A percentile compares a stretch with the other conserved stretches of the same genome.
phyloP scores from a whole-genome alignment of 2,888 invertebrate genomes.

The Brachypalpus laphriformis region DNA sequence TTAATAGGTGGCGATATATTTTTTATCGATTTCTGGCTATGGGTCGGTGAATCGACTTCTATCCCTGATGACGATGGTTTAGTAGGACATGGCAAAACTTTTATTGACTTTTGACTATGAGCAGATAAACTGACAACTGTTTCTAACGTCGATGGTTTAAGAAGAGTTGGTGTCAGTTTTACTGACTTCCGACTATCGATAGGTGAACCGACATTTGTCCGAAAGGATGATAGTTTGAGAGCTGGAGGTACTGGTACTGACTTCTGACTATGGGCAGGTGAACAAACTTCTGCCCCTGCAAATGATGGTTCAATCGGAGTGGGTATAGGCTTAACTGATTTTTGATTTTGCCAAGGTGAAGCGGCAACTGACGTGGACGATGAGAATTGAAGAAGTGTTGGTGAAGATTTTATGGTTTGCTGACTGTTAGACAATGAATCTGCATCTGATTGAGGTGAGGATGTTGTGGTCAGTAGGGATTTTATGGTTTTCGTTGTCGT shows the following conservation, averaged over 20 bases:
- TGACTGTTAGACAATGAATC: neutral
- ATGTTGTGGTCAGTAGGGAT: neutral
- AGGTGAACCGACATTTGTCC: neutral
- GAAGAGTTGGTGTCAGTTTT: neutral
- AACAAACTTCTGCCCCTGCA: neutral
- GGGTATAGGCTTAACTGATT: neutral
- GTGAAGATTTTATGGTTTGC: neutral
- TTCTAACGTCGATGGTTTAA: neutral
- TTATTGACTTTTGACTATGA: neutral
- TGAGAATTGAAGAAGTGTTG: too few species aligned
- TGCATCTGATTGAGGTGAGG: neutral
- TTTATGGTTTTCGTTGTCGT: conserved; percentile 28
- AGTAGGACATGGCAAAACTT: too few species aligned
- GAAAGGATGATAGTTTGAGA: neutral
- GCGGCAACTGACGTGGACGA: neutral
- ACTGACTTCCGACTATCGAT: neutral
- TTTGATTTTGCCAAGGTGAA: neutral
- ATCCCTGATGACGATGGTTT: too few species aligned
- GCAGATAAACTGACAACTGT: neutral
- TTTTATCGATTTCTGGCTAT: neutral
- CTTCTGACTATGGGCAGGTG: neutral
- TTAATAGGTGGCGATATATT: neutral
- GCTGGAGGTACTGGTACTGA: neutral
- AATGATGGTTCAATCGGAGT: neutral
- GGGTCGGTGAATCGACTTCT: too few species aligned